Conservation (phyloP, 2,888 invertebrate species). For the Tachystola acroxantha region DNA sequence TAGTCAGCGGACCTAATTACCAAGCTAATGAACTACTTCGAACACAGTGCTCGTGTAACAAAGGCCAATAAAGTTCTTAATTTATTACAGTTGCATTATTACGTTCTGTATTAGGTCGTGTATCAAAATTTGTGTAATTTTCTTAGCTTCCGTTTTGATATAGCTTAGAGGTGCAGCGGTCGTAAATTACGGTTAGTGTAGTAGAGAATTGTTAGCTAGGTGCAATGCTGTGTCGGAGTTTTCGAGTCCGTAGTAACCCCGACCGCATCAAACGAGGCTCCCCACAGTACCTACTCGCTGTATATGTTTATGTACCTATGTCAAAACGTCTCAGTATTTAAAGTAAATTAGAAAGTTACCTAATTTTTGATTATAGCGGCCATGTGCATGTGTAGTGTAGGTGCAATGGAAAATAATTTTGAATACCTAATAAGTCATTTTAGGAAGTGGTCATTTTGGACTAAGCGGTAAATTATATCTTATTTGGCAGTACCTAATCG, state of each 20-base stretch:
- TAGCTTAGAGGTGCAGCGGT: conserved; percentile 4
- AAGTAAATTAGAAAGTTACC: too few species aligned
- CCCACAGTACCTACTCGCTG: not conserved
- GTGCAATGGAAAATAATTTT: too few species aligned
- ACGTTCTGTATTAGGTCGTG: conserved; percentile 7
- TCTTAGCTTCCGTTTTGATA: conserved; percentile 2
- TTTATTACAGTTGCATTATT: conserved; percentile 13
- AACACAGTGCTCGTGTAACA: conserved; percentile 6
- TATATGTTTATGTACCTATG: too few species aligned
- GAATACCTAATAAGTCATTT: too few species aligned
- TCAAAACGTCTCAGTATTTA: too few species aligned
- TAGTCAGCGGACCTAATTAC: too few species aligned
- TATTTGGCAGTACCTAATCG: too few species aligned
- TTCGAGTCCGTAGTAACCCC: conserved; percentile 5
- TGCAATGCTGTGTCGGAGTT: not conserved
- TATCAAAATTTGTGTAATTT: conserved; percentile 14
- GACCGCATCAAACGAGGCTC: conserved; percentile 1
- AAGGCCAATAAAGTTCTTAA: conserved; percentile 16
- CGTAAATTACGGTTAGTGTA: conserved; percentile 13
- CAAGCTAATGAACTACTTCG: too few species aligned
- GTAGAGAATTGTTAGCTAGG: conserved; percentile 4
- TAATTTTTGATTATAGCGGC: too few species aligned
- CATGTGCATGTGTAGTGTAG: too few species aligned
- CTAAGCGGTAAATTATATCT: too few species aligned
- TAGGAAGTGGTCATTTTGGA: too few species aligned